A percentile compares a stretch with the other conserved stretches of the same genome.
Conservation (phyloP, 2,797 vertebrate genomes). For the Anguilla marmorata region DNA sequence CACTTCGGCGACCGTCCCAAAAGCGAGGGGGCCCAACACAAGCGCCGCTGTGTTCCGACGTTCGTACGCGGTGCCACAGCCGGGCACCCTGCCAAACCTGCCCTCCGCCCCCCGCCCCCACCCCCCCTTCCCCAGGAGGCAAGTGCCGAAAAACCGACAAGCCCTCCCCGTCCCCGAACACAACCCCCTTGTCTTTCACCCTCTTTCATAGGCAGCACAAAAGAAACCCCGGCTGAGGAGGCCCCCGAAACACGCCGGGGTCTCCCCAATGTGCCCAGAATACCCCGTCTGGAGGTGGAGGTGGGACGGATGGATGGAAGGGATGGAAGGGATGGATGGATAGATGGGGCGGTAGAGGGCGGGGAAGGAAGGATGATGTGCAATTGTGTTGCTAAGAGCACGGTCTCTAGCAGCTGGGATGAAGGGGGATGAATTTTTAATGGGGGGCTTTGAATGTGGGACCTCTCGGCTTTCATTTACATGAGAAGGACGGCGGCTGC, state of each 20-base stretch:
- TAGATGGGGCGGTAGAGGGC: background rate
- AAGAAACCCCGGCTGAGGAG: background rate
- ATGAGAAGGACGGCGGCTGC: constrained; percentile 17
- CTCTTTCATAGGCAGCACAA: constrained; percentile 11
- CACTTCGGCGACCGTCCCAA: background rate
- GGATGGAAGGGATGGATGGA: background rate
- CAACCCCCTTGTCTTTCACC: constrained; percentile 4
- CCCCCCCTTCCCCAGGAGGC: constrained; percentile 1
- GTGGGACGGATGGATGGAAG: background rate
- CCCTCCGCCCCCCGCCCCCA: background rate
- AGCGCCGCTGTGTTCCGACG: constrained; percentile 8
- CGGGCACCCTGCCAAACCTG: background rate
- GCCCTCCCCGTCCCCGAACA: constrained; percentile 13
- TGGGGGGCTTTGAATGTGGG: constrained; percentile 3
- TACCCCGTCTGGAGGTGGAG: background rate
- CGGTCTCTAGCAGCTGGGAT: constrained; percentile 6
- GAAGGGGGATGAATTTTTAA: constrained; percentile 24
- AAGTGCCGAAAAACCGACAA: constrained; percentile 13
- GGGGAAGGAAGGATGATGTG: background rate
- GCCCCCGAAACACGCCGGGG: background rate
- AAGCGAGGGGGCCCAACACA: background rate
- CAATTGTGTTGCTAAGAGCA: background rate
- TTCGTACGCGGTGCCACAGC: background rate
- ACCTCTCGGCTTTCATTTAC: constrained; percentile 7
- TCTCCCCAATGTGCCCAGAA: background rate